These are phyloP conservation scores for Crotalus adamanteus DNA, from an alignment of 2,797 vertebrate species.

Conservation along the genomic window DNA sequence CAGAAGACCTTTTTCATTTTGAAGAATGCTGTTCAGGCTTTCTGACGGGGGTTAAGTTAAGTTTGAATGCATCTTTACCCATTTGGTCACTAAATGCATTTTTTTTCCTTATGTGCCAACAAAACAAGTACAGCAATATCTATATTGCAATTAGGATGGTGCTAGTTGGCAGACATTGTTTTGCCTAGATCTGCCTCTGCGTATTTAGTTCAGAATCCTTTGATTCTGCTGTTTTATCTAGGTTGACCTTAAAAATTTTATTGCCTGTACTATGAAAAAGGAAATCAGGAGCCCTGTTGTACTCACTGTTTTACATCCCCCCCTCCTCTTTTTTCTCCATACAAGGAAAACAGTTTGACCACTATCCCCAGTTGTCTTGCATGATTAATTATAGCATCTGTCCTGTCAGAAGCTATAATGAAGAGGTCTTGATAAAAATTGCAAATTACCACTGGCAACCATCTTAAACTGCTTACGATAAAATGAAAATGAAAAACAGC, in stretches of 20 bases:
- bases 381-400: slow-evolving; percentile 99
- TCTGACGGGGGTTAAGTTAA: neutral
- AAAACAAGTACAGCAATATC: neutral
- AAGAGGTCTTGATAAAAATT: slow-evolving; percentile 97
- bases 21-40: no score
- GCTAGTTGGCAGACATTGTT: neutral
- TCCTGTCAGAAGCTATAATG: slow-evolving; percentile 95
- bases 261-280: neutral
- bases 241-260: neutral
- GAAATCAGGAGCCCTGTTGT: slow-evolving; percentile 45
- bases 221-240: neutral
- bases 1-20: no score
- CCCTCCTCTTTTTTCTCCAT: slow-evolving; percentile 22
- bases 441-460: slow-evolving; percentile 98
- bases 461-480: slow-evolving; percentile 99
- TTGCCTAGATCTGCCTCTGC: neutral
- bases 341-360: slow-evolving; percentile 72
- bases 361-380: slow-evolving; percentile 89
- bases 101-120: neutral
- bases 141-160: neutral
- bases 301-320: neutral
- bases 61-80: neutral
- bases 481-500: slow-evolving; percentile 99
- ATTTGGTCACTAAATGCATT: neutral
- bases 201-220: neutral